Evolutionary conservation across 1,140 invertebrate genomes (phyloP).

Genomic region (Pseudomyrmex pallidus): DNA sequence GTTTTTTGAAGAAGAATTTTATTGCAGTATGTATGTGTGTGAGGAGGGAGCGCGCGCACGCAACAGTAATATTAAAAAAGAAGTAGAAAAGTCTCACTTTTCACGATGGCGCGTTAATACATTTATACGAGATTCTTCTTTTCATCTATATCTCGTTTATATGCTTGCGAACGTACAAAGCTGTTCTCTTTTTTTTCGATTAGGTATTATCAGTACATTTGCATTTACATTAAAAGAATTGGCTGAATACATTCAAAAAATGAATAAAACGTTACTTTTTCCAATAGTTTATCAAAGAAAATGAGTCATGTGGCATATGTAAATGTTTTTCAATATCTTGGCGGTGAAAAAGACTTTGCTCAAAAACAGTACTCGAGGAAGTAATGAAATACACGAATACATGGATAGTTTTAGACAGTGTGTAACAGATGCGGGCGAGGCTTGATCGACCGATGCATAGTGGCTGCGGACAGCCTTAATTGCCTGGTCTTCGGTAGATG

Average conservation of each 20-base stretch:
- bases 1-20: neutral
- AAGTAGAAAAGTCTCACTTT: neutral
- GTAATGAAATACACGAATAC: slow-evolving; percentile 10
- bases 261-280: neutral
- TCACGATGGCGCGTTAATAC: neutral
- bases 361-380: slow-evolving; percentile 11
- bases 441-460: slow-evolving; percentile 41
- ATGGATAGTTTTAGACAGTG: neutral
- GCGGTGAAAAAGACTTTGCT: too few relatives aligned
- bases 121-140: neutral
- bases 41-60: too few relatives aligned
- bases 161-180: neutral
- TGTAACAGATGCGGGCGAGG: slow-evolving; percentile 31
- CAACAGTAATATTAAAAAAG: neutral
- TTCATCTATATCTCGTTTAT: neutral
- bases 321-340: too few relatives aligned
- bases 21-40: neutral
- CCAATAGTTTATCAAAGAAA: too few relatives aligned
- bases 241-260: neutral
- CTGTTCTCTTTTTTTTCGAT: neutral
- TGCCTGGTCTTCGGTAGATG: slow-evolving; percentile 28
- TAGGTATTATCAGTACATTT: neutral
- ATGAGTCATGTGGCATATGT: too few relatives aligned
- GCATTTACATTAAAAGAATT: slow-evolving; percentile 8
- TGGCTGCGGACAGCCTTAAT: slow-evolving; percentile 49